Evolutionary conservation across 1,140 invertebrate genomes (phyloP).

Genomic region (Parasteatoda tepidariorum): DNA sequence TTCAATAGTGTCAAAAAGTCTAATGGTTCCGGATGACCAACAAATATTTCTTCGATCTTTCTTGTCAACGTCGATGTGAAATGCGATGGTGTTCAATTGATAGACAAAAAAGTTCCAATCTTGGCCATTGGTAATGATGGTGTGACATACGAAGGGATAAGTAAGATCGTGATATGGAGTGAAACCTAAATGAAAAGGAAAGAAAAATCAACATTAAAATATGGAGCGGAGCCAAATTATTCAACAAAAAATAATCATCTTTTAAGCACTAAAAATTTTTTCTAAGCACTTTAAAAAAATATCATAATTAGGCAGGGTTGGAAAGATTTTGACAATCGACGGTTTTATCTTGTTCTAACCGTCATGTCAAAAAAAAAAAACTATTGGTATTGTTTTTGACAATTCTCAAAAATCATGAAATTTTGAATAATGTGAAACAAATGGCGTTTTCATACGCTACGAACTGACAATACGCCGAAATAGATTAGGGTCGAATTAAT

Average conservation of each 20-base stretch:
- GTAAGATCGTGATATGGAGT: conserved; percentile 86
- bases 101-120: conserved; percentile 86
- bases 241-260: not conserved
- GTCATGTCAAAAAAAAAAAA: too few species aligned
- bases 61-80: conserved; percentile 73
- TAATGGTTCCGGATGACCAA: conserved; percentile 78
- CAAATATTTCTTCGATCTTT: conserved; percentile 84
- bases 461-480: too few species aligned
- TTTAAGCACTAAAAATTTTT: not conserved
- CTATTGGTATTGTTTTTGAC: too few species aligned
- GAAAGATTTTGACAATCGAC: too few species aligned
- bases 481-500: too few species aligned
- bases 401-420: too few species aligned
- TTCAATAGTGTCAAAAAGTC: conserved; percentile 81
- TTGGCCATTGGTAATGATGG: conserved; percentile 85
- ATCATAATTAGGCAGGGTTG: too few species aligned
- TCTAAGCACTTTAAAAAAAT: not conserved
- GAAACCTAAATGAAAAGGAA: conserved; percentile 78
- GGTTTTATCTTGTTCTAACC: too few species aligned
- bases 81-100: conserved; percentile 85
- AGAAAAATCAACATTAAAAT: conserved; percentile 12
- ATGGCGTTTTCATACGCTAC: too few species aligned
- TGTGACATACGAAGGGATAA: conserved; percentile 88
- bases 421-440: too few species aligned
- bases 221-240: not conserved